These are phyloP conservation scores for Ptycholaimellus sp. DNA, from an alignment of 2,888 invertebrate genomes.

Conservation along the genomic window DNA sequence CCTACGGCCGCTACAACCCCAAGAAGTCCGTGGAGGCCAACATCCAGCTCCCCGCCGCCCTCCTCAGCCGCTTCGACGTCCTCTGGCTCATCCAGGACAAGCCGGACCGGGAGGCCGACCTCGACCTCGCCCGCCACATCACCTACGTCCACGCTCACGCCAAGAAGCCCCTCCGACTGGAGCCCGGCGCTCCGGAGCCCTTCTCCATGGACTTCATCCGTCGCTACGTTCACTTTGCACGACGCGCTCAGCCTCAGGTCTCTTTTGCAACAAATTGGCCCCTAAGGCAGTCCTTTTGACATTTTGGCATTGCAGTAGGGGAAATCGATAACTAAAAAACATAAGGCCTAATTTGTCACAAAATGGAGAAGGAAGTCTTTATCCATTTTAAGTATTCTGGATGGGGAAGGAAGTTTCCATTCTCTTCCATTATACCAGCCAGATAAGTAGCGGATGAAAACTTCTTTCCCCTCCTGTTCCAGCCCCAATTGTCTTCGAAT, in stretches of 20 bases:
- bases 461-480: too few relatives aligned
- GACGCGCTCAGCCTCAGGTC: too few relatives aligned
- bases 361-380: too few relatives aligned
- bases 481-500: too few relatives aligned
- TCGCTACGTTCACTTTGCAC: constrained; percentile 11
- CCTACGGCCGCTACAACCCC: constrained; percentile 89
- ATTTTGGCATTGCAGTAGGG: too few relatives aligned
- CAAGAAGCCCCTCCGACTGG: constrained; percentile 45
- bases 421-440: too few relatives aligned
- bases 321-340: too few relatives aligned
- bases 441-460: too few relatives aligned
- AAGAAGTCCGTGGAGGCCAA: constrained; percentile 83
- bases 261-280: too few relatives aligned
- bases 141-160: constrained; percentile 84
- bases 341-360: too few relatives aligned
- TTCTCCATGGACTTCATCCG: constrained; percentile 71
- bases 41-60: constrained; percentile 83
- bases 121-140: constrained; percentile 74
- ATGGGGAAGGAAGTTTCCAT: constrained; percentile 2
- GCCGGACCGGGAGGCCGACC: constrained; percentile 43
- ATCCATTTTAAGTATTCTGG: too few relatives aligned
- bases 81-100: constrained; percentile 47
- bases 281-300: too few relatives aligned
- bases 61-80: constrained; percentile 79
- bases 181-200: constrained; percentile 40